Conservation (phyloP, 1,140 invertebrate species). For the Orussus abietinus region DNA sequence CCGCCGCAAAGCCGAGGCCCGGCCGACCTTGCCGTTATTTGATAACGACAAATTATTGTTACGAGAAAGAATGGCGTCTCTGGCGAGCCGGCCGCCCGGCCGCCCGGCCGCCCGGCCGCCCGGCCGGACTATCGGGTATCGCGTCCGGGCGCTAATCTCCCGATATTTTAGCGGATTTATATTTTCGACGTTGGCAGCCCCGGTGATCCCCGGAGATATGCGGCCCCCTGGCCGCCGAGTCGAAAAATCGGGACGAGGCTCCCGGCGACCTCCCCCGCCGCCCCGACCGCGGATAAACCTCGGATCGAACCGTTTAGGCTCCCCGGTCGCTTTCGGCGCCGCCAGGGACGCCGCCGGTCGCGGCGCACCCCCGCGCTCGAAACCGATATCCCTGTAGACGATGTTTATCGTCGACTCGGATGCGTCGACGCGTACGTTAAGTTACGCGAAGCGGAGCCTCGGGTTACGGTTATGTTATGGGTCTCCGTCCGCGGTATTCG, state of each 20-base stretch:
- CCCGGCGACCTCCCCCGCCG: no score
- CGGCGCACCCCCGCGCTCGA: no score
- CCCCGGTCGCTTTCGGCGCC: no score
- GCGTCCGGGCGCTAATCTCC: constrained; percentile 47
- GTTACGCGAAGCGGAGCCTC: no score
- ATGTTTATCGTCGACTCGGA: constrained; percentile 15
- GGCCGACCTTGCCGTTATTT: constrained; percentile 38
- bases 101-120: not conserved
- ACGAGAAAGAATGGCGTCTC: constrained; percentile 46
- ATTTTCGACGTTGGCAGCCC: constrained; percentile 32
- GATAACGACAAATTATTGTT: constrained; percentile 55
- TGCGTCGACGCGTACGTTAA: constrained; percentile 12
- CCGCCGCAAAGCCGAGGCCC: constrained; percentile 20
- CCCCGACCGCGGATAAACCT: no score
- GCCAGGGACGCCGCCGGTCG: no score
- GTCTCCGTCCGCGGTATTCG: no score
- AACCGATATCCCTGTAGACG: no score
- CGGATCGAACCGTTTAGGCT: no score
- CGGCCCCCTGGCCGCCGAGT: no score
- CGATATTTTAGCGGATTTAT: constrained; percentile 53
- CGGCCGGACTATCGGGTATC: constrained; percentile 32
- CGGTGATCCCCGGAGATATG: constrained; percentile 9
- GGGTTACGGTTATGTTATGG: constrained; percentile 20
- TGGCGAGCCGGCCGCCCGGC: not conserved
- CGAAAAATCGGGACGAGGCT: no score